Evolutionary conservation across 2,797 vertebrate genomes (phyloP).

Genomic region (Rallus crepitans): DNA sequence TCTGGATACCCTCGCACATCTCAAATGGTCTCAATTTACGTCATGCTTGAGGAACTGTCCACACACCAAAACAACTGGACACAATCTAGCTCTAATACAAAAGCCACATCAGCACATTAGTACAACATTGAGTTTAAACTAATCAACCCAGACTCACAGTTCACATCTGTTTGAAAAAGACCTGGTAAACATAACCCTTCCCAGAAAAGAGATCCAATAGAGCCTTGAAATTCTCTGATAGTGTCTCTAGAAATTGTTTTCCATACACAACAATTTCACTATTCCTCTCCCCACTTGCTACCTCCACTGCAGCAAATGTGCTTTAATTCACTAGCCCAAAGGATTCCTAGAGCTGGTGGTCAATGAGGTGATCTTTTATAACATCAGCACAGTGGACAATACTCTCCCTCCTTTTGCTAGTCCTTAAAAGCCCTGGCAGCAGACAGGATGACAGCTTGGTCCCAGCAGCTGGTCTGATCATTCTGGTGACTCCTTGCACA

Average conservation of each 20-base stretch:
- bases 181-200: background rate
- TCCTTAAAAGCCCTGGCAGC: background rate
- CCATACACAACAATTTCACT: background rate
- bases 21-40: background rate
- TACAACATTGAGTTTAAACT: background rate
- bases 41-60: background rate
- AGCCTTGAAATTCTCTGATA: background rate
- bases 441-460: background rate
- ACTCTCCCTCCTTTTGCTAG: background rate
- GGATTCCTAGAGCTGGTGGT: background rate
- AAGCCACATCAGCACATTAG: background rate
- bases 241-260: background rate
- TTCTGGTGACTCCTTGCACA: background rate
- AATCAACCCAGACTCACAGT: background rate
- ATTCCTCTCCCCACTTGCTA: background rate
- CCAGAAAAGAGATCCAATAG: background rate
- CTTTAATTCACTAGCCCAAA: background rate
- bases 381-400: background rate
- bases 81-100: background rate
- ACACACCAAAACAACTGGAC: background rate
- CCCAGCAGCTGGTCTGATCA: background rate
- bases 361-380: background rate
- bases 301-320: background rate
- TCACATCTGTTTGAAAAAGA: conserved; percentile 9
- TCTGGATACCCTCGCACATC: background rate